These are phyloP conservation scores for Lepus townsendii DNA, from an alignment of 2,797 vertebrate species.

Conservation along the genomic window DNA sequence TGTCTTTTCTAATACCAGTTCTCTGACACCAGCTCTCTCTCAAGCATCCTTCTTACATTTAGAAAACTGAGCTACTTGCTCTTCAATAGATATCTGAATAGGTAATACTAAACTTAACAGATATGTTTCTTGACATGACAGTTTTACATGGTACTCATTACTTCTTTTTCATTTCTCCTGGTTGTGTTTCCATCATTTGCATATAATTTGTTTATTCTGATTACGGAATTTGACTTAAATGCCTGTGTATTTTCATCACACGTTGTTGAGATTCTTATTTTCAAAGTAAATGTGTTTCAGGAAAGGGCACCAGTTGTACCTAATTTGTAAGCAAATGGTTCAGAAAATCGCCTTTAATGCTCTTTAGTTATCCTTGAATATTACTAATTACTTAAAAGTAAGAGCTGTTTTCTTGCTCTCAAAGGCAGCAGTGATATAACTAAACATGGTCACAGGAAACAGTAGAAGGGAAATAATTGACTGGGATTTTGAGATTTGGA, in stretches of 20 bases:
- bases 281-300: neutral
- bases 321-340: conserved; percentile 34
- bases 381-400: neutral
- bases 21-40: neutral
- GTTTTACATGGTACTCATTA: neutral
- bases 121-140: neutral
- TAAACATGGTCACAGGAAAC: neutral
- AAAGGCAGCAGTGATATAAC: neutral
- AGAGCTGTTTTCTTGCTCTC: neutral
- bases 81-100: conserved; percentile 32
- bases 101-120: neutral
- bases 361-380: conserved; percentile 16
- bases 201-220: conserved; percentile 25
- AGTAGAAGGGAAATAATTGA: neutral
- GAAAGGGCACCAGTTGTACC: neutral
- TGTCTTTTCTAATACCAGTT: neutral
- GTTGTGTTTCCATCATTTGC: neutral
- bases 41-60: neutral
- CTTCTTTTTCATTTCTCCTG: conserved; percentile 51
- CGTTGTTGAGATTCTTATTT: neutral
- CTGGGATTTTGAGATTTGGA: neutral
- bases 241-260: conserved; percentile 14
- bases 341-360: conserved; percentile 31
- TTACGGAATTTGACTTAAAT: conserved; percentile 38
- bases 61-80: neutral